These are phyloP conservation scores for Hyperoplus lanceolatus DNA, from an alignment of 2,797 vertebrate genomes.

Conservation along the genomic window DNA sequence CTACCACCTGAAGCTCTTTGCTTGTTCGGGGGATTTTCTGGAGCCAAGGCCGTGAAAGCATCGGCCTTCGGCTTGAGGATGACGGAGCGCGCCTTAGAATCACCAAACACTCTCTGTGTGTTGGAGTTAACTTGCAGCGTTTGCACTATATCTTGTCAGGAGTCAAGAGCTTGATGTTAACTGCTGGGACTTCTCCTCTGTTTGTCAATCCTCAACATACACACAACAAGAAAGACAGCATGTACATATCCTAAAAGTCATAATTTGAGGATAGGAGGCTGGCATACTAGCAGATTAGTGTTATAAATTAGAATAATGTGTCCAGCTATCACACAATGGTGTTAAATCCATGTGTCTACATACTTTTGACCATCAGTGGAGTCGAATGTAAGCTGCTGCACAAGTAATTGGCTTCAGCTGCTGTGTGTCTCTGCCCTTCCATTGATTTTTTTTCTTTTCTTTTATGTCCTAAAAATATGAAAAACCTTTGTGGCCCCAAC, in stretches of 20 bases:
- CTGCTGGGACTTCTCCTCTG: conserved; percentile 29
- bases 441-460: conserved; percentile 24
- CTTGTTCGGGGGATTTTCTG: conserved; percentile 65
- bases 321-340: too few species aligned
- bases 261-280: background rate
- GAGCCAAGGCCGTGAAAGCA: conserved; percentile 61
- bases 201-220: background rate
- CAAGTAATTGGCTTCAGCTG: background rate
- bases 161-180: conserved; percentile 9
- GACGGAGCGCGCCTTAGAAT: conserved; percentile 53
- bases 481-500: conserved; percentile 10
- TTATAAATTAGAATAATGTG: background rate
- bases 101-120: conserved; percentile 31
- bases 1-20: conserved; percentile 53
- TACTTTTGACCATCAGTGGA: background rate
- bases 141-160: conserved; percentile 25
- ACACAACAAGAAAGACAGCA: background rate
- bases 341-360: background rate
- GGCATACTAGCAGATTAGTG: background rate
- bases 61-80: conserved; percentile 52
- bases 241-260: background rate
- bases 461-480: conserved; percentile 18
- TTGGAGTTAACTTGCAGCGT: conserved; percentile 47
- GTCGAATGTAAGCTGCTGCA: background rate
- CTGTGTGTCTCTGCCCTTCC: conserved; percentile 5